Base-by-base conservation (phyloP, 2,113 vertebrate species). In the Nettapus auritus region DNA sequence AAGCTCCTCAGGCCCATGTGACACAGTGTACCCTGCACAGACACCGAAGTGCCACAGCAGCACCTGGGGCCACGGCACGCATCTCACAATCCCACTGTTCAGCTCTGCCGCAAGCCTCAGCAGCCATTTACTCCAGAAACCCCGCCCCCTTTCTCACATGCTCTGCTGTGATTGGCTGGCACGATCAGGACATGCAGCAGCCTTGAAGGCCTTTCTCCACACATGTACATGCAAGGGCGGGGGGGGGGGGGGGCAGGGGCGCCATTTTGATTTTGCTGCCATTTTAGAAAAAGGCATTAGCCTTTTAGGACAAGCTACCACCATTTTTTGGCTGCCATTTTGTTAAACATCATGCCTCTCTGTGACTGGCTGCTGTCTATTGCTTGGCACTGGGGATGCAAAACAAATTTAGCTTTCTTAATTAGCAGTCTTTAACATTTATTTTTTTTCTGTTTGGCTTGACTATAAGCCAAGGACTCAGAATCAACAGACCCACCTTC, bases 321-420 rank as follows among this genome's bases (percentile, higher is more conserved):
- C 48, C 6, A 1, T 10, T 1, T 3, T 2, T 1, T 0, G 7
- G 36, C 31, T 14, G 60, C 38, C 1, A 3, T 36, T 21, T 23
- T 20, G 12, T 36, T 21, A 7, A 6, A 9, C 11, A 3, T 8
- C 18, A 1, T 7, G 2, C 63, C 13, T 40, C 44, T 3, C 44
- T 4, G 36, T 4, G 26, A 13, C 3, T 8, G 56, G 57, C 66
- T 42, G 21, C 3, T 42, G 8, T 71, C 29, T n/a, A 1, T 23
- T 13, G 12, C 28, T 20, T 17, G 8, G 8, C 13, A 3, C 55
- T n/a, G 46, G 46, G 46, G 20, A 48, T 40, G 11, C 26, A 64
- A 40, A 29, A 12, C 40, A 16, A 38, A 40, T 40, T 64, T 64
- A 40, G 62, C 62, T 29, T 64, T 64, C 36, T 26, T 38, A 40